Base-by-base conservation (phyloP, 1,140 invertebrate genomes). In the Aphelenchoides besseyi region DNA sequence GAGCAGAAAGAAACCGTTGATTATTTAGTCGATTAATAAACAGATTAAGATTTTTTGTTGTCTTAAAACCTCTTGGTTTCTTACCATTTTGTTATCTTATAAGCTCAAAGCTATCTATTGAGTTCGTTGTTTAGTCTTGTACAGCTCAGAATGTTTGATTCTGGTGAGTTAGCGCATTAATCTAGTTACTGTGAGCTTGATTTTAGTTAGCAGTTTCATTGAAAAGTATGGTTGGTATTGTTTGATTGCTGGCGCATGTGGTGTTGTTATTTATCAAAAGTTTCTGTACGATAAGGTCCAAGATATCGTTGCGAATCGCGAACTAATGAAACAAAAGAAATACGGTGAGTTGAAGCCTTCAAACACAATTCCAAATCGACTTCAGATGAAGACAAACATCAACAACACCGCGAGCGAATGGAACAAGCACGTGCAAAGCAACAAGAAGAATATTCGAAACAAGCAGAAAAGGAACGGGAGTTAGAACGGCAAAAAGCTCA, bases 251-350 rank as follows among this genome's bases (percentile, higher is more conserved):
- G 41, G 12, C 2, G 18, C 26, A 0, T 5, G 29, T 28, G 16
- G 8, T 23, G 5, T 72, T 8, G n/a, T 59, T 9, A 28, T 72
- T 5, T 72, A 72, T 61, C 54, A 74, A 23, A 72, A 72, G 62
- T 71, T 30, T 33, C 16, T 72, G 0, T 18, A 26, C 12, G 53
- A 62, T 62, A 74, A 37, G 37, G 5, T 72, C n/a, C 37, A 72
- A 16, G 23, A 26, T 3, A 35, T 74, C 3, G 18, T 32, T 9
- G 33, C 16, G 5, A 26, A 72, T 29, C 28, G 32, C 26, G 52
- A 72, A 36, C 30, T 72, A n/a, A 2, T 23, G 29, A 52, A 74
- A n/a, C 70, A 72, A 48, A 72, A 72, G 71, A 72, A 72, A 72
- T 73, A 28, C 36, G 70, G 70, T 70, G 16, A 29, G 69, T 57